Base-by-base conservation (phyloP, 2,888 invertebrate genomes). In the Therioaphis trifolii region DNA sequence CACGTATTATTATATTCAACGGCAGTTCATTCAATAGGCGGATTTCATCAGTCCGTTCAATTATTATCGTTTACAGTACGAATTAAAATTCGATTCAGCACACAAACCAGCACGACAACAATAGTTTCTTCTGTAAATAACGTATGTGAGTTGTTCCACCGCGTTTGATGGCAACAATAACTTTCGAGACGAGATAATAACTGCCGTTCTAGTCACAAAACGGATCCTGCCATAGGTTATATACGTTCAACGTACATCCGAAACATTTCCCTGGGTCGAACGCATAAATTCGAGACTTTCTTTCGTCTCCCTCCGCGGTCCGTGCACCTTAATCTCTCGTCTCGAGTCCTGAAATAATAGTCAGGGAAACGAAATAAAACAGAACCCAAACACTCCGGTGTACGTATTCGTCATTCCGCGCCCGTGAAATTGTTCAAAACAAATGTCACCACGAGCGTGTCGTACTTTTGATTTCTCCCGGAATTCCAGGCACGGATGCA, bases 271-370 rank as follows among this genome's bases (percentile, higher is more conserved):
- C 4, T n/a, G 24, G 58, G 46, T 61, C 29, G 46, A 71, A 27
- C n/a, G 27, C 52, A 69, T 71, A 61, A 58, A 80, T 71, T 46
- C 15, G 58, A 14, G 5, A 43, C 80, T 18, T 58, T 40, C 63
- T 4, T 18, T 27, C 15, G 68, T 21, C 29, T 21, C 49, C 3
- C 24, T 66, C 35, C 12, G 18, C 40, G 11, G 46, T 68, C 66
- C 66, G 27, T 27, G 9, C 35, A 14, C 72, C 61, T 80, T 46
- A 61, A 63, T 80, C 29, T 72, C 61, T 24, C 71, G 18, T 72
- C 61, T 18, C 3, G 29, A 49, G 29, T 46, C 46, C 18, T 21
- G 21, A 9, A 11, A 29, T 43, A 14, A 29, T 63, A 66, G 14
- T 27, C 1, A n/a, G 35, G 24, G 15, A 15, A 58, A 52, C 1